Conservation (phyloP, 2,797 vertebrate species). For the Urophycis tenuis region DNA sequence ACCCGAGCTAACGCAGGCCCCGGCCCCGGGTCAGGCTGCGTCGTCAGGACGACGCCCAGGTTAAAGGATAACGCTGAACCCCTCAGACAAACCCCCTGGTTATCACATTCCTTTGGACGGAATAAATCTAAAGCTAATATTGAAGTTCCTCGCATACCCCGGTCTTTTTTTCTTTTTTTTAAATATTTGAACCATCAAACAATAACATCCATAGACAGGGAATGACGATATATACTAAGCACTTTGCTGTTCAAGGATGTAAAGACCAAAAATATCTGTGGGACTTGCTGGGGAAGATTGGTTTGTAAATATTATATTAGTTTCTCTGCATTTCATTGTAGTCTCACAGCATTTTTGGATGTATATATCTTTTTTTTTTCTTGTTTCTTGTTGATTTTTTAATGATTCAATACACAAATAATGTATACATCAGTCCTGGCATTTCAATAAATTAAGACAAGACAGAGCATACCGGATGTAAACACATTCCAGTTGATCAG, state of each 20-base stretch:
- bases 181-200: background rate
- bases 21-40: constrained; percentile 12
- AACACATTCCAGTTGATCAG: constrained; percentile 34
- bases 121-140: background rate
- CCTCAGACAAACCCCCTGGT: no score
- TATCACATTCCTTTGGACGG: no score
- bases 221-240: constrained; percentile 18
- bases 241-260: constrained; percentile 12
- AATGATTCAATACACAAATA: background rate
- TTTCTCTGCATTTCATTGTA: constrained; percentile 42
- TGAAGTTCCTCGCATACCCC: background rate
- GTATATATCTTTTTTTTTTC: background rate
- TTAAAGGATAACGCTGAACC: background rate
- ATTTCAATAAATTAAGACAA: constrained; percentile 26
- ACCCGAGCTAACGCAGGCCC: constrained; percentile 40
- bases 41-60: constrained; percentile 8
- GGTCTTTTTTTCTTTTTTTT: background rate
- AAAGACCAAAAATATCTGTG: background rate
- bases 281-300: constrained; percentile 18
- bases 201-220: background rate
- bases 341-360: background rate
- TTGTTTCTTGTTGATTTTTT: background rate
- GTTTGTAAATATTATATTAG: constrained; percentile 33
- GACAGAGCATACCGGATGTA: constrained; percentile 40
- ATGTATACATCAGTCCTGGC: background rate